Evolutionary conservation across 2,888 invertebrate species (phyloP).

Genomic region (Sericinus montela): DNA sequence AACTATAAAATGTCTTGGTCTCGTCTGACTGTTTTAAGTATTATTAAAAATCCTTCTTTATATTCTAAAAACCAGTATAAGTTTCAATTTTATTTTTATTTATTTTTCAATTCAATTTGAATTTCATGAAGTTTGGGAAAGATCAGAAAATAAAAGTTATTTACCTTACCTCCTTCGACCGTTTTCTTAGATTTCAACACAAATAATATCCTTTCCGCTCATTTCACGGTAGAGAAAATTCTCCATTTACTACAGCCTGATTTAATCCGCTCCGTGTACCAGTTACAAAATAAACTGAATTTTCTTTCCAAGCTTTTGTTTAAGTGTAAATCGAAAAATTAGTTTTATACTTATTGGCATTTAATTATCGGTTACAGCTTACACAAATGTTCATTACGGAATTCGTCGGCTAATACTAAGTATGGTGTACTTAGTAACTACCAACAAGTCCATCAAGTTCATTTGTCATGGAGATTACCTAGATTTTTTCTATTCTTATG

Average conservation of each 20-base stretch:
- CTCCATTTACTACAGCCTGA: constrained; percentile 14
- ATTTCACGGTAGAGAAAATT: constrained; percentile 16
- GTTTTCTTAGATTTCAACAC: constrained; percentile 11
- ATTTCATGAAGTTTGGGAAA: background rate
- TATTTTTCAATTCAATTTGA: background rate
- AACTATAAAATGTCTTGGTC: too few species aligned
- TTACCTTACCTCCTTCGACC: constrained; percentile 10
- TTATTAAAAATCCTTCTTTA: too few species aligned
- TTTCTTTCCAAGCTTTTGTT: background rate
- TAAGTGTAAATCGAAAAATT: background rate
- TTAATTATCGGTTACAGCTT: too few species aligned
- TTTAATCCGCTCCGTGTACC: constrained; percentile 5
- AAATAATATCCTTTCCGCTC: constrained; percentile 11
- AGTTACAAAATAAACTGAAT: constrained; percentile 2
- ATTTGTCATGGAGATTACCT: too few species aligned
- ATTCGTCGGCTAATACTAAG: too few species aligned
- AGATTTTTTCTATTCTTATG: too few species aligned
- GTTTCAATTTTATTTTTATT: background rate
- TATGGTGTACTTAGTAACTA: too few species aligned
- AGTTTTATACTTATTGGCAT: too few species aligned
- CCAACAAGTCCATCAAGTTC: too few species aligned
- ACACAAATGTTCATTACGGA: too few species aligned
- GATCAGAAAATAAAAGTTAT: constrained; percentile 5
- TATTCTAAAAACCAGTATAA: too few species aligned
- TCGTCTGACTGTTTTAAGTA: too few species aligned